A percentile compares a stretch with the other conserved stretches of the same genome.
These are phyloP conservation scores for Drosophila sproati DNA, from an alignment of 1,140 invertebrate genomes.

Conservation along the genomic window DNA sequence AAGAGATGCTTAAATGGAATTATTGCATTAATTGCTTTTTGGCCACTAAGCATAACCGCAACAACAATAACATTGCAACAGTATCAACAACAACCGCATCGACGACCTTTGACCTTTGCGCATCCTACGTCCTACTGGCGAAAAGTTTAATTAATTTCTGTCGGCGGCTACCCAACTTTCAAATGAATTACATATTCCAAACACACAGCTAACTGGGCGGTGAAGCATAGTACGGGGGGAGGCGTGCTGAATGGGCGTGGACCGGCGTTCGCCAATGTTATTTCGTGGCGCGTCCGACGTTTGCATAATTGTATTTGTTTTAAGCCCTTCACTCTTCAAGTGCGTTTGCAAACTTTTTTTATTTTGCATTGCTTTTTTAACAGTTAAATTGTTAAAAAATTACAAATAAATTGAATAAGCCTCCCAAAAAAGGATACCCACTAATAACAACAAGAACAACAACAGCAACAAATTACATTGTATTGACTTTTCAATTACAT, in stretches of 20 bases:
- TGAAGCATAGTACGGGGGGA: too few species aligned
- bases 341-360: conserved; percentile 41
- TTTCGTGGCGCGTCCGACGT: conserved; percentile 35
- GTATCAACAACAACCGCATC: not conserved
- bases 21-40: conserved; percentile 73
- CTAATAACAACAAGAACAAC: conserved; percentile 24
- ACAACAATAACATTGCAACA: conserved; percentile 15
- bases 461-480: conserved; percentile 62
- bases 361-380: conserved; percentile 44
- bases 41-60: conserved; percentile 38
- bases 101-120: conserved; percentile 25
- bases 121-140: conserved; percentile 3
- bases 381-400: conserved; percentile 80
- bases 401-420: conserved; percentile 79
- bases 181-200: conserved; percentile 78
- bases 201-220: conserved; percentile 44
- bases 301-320: conserved; percentile 77
- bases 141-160: conserved; percentile 77
- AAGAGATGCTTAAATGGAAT: conserved; percentile 54
- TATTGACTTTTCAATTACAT: conserved; percentile 80
- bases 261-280: not conserved
- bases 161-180: conserved; percentile 67
- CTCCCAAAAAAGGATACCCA: conserved; percentile 36
- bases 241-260: not conserved
- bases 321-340: conserved; percentile 39